Percentiles rank a stretch among this genome's conserved stretches.
These are phyloP conservation scores for Therioaphis trifolii DNA, from an alignment of 2,888 invertebrate species.

Conservation along the genomic window DNA sequence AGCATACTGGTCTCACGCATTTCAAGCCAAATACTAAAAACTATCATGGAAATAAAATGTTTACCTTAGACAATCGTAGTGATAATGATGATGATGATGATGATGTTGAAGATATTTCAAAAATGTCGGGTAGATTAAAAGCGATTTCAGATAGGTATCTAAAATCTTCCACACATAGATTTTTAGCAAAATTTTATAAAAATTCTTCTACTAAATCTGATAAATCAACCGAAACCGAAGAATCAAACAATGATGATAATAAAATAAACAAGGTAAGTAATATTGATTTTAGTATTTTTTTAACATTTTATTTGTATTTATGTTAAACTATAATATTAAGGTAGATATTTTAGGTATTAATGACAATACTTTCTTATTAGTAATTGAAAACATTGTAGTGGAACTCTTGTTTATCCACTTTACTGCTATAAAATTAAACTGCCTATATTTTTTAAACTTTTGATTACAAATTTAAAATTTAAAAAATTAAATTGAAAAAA, in stretches of 20 bases:
- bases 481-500: no score
- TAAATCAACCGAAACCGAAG: constrained; percentile 44
- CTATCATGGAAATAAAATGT: not conserved
- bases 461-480: no score
- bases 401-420: no score
- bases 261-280: constrained; percentile 70
- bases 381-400: no score
- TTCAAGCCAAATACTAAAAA: constrained; percentile 69
- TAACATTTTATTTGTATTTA: no score
- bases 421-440: no score
- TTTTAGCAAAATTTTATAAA: constrained; percentile 77
- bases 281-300: constrained; percentile 65
- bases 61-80: constrained; percentile 10
- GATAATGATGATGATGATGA: constrained; percentile 40
- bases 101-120: constrained; percentile 53
- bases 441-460: no score
- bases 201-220: constrained; percentile 66
- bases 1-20: constrained; percentile 78
- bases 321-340: no score
- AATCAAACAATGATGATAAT: constrained; percentile 68
- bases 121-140: constrained; percentile 77
- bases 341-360: no score
- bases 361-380: no score
- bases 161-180: constrained; percentile 77
- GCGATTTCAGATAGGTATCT: constrained; percentile 81